Evolutionary conservation across 1,140 invertebrate species (phyloP).

Genomic region (Leptinotarsa defecta): DNA sequence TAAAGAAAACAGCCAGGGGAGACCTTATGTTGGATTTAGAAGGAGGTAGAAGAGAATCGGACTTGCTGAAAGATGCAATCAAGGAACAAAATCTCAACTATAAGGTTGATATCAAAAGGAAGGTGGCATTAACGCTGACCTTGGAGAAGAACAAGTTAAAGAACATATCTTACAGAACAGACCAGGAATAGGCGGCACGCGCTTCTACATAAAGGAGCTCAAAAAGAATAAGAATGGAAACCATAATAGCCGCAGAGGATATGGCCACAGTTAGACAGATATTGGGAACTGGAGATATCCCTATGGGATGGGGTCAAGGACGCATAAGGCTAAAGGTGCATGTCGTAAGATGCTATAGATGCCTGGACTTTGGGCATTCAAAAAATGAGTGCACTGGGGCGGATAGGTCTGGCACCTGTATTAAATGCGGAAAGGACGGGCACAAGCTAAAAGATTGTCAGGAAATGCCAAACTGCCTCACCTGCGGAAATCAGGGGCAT

Average conservation of each 20-base stretch:
- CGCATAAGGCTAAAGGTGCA: neutral
- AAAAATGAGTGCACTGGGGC: neutral
- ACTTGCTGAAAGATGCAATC: slow-evolving; percentile 13
- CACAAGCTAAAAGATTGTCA: slow-evolving; percentile 4
- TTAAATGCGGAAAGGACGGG: slow-evolving; percentile 13
- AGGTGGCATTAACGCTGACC: slow-evolving; percentile 4
- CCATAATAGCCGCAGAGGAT: neutral
- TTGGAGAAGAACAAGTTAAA: neutral
- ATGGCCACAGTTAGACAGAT: neutral
- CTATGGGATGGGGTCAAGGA: neutral
- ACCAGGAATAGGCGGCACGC: neutral
- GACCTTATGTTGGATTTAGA: slow-evolving; percentile 9
- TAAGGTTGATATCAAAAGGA: slow-evolving; percentile 9
- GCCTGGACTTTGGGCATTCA: neutral
- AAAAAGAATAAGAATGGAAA: neutral
- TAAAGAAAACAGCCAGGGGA: slow-evolving; percentile 1
- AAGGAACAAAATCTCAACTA: neutral
- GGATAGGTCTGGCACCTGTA: neutral
- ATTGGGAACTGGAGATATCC: neutral
- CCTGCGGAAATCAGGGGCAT: neutral
- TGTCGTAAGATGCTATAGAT: slow-evolving; percentile 14
- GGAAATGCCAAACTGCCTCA: neutral
- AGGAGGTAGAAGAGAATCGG: neutral
- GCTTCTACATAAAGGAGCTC: slow-evolving; percentile 10
- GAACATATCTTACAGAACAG: neutral